Base-by-base conservation (phyloP, 1,140 invertebrate genomes). In the Lethrus apterus region DNA sequence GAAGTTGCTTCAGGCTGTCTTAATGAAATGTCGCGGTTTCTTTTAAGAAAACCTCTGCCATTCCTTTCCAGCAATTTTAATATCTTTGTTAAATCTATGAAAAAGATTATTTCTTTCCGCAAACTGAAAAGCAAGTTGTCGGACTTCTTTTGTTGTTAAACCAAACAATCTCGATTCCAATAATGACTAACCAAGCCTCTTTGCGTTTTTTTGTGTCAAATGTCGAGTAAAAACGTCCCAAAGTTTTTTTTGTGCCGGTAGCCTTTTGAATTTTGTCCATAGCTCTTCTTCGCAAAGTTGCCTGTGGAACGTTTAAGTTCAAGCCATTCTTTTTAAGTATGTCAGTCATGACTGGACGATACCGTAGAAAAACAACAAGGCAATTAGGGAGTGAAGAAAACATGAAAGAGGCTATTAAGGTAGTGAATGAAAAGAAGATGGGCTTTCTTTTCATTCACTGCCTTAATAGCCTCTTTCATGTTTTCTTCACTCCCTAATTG, bases 1-100 rank as follows among this genome's bases (percentile, higher is more conserved):
- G 60, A 64, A n/a, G 60, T 65, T 24, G 51, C 51, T 52, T 65
- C 59, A 9, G 59, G 60, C 32, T 59, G 57, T 13, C 59, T 51
- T 34, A 62, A 45, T 1, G 48, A 46, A 46, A 64, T 42, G 20
- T 63, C 53, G 13, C 45, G 51, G 46, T 64, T 47, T 19, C 57
- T 38, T 40, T 53, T 60, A 23, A 62, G 44, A 50, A 64, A 66
- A 15, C 52, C 51, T 7, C 50, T 33, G n/a, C 62, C 60, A 65
- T 44, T 60, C 54, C 18, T 48, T 41, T 11, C 59, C 62, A 19
- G 60, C 63, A 24, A 56, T 50, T 30, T 54, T 7, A 29, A 21
- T 36, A 29, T 46, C 31, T 17, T 33, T 30, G 11, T 32, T 33
- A 24, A 44, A 33, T 5, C 14, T 7, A 24, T 44, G 30, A 4